Base-by-base conservation (phyloP, 2,797 vertebrate genomes). In the Adelosebastes latens region DNA sequence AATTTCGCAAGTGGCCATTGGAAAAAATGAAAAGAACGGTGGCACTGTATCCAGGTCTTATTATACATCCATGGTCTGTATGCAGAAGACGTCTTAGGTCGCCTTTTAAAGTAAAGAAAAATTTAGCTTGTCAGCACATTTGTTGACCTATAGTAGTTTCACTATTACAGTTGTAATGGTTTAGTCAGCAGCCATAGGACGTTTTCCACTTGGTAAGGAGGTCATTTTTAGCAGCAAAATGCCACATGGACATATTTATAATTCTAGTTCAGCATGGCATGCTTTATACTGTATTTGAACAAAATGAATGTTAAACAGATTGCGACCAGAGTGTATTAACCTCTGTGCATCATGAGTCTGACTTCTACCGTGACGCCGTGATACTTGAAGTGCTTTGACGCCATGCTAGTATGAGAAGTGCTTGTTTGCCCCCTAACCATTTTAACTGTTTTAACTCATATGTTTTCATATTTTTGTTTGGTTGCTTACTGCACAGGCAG, bases 371-470 rank as follows among this genome's bases (percentile, higher is more conserved):
- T 79, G 73, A 82, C 49, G 59, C 78, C 67, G 72, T 79, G 75
- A 81, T 39, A 80, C 77, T 46, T 75, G 60, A 86, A 84, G 71
- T 80, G 84, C 83, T 86, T 79, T 82, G 73, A 86, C 14, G n/a
- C 68, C 61, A 63, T 80, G 86, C 78, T 71, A 65, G 46, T 66
- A 74, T 80, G 89, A 90, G 53, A 82, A 84, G 31, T 87, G 89
- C 89, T 77, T 84, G 80, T 91, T 86, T 86, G 53, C 5, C 18
- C 79, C 46, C 88, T 91, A 91, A 93, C 88, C 82, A 72, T 91
- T 86, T 88, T 80, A 87, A 85, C 84, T 16, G 42, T 84, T 89
- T 86, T 84, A 86, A 85, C 77, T 72, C 70, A 36, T 72, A 9
- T 79, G 60, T 8, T 88, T 88, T 86, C 74, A 87, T 84, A 27